phyloP scores from a whole-genome alignment of 2,113 vertebrate species.

The Bubalus kerabau region DNA sequence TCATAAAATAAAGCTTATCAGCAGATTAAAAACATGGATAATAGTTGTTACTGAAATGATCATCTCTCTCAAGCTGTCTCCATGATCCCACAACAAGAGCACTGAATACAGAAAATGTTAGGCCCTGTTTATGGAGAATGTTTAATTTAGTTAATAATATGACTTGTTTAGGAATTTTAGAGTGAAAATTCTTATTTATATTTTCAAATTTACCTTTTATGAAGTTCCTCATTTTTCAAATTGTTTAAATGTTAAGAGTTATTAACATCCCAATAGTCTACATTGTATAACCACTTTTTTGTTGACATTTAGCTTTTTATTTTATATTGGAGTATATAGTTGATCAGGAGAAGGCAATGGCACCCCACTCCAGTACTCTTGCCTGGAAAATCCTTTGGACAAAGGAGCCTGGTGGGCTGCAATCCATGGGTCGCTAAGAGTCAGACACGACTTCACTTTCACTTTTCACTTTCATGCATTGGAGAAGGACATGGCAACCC shows the following conservation, averaged over 20 bases:
- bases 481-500: too few relatives aligned
- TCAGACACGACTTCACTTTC: too few relatives aligned
- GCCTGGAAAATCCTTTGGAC: too few relatives aligned
- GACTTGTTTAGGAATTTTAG: not conserved
- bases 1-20: not conserved
- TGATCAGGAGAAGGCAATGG: not conserved
- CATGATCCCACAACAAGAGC: not conserved
- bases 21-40: not conserved
- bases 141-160: not conserved
- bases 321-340: not conserved
- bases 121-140: not conserved
- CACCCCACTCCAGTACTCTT: too few relatives aligned
- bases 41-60: not conserved
- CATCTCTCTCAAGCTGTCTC: not conserved
- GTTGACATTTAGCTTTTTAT: not conserved
- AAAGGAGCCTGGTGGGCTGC: too few relatives aligned
- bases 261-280: not conserved
- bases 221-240: not conserved
- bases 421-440: too few relatives aligned
- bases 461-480: too few relatives aligned
- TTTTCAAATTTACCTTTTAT: not conserved
- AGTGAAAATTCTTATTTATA: not conserved
- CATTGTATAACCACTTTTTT: not conserved
- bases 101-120: not conserved
- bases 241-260: not conserved